Conservation (phyloP, 2,113 vertebrate species). For the Planiliza haematocheilus region DNA sequence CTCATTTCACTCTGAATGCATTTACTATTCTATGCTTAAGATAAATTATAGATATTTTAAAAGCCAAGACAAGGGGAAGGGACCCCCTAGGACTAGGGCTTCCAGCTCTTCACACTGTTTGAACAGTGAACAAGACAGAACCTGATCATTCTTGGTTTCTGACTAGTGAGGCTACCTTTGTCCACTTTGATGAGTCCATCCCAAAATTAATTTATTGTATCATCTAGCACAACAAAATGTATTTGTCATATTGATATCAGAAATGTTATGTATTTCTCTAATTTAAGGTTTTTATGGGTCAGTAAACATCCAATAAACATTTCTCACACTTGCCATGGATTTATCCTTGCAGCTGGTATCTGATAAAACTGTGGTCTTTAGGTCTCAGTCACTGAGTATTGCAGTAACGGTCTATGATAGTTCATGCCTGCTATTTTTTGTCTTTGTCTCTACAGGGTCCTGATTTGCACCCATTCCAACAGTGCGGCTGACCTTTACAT, state of each 20-base stretch:
- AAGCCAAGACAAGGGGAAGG: conserved; percentile 51
- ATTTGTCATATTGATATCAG: background rate
- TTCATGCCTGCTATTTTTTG: conserved; percentile 2
- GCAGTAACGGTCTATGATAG: background rate
- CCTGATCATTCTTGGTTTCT: background rate
- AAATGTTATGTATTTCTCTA: background rate
- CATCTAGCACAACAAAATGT: background rate
- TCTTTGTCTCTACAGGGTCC: conserved; percentile 89
- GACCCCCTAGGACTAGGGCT: conserved; percentile 19
- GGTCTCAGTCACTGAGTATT: background rate
- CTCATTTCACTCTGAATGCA: conserved; percentile 40
- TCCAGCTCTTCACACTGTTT: conserved; percentile 18
- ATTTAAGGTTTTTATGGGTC: too few species aligned
- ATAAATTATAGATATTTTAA: conserved; percentile 77
- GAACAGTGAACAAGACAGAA: background rate
- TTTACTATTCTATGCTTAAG: conserved; percentile 51
- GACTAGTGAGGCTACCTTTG: background rate
- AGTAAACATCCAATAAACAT: background rate
- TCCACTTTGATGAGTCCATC: background rate
- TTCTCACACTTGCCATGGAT: too few species aligned
- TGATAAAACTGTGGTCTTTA: background rate
- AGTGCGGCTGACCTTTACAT: conserved; percentile 99
- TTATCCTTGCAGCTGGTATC: background rate
- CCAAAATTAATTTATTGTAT: background rate
- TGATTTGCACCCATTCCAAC: conserved; percentile 99